Evolutionary conservation across 2,797 vertebrate species (phyloP), one percentile per base, ranked within the genome.

Genomic region (Alosa sapidissima): DNA sequence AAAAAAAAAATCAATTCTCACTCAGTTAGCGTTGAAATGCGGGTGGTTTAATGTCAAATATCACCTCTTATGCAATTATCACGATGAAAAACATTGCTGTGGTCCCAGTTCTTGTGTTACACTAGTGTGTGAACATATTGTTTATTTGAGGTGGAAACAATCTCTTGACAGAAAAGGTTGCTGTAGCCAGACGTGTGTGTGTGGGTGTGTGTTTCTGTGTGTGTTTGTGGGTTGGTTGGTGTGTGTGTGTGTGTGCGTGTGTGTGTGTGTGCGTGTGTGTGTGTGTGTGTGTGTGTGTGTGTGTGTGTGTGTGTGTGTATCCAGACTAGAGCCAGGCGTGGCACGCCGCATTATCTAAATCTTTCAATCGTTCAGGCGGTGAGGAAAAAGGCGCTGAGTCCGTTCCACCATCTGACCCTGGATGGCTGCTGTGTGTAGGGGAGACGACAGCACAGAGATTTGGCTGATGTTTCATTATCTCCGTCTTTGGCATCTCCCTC

Each of bases 181-280:
- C 51, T 14, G 13, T 52, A 52, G 3, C 51, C 51, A 52, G 11
- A 52, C 51, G 28, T 68, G 62, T 65, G 60, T 65, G 60, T 65
- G 24, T 41, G 55, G 14, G 55, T 58, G 55, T 19, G 55, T 58
- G 55, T 13, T 13, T 21, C 5, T 21, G 2, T 58, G 55, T 58
- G 55, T 58, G 55, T 58, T 5, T 58, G 55, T 58, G 13, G 7
- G 55, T 58, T 5, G 7, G 55, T 58, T 1, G 7, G 55, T 65
- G 60, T 65, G 24, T 65, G 28, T 68, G 62, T 65, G 60, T 65
- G 60, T 65, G 24, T 65, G 21, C 62, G 58, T 62, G 62, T 68
- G 62, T 9, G 24, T 33, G 24, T 28, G 9, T 68, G 62, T 68
- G 62, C 33, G 62, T 68, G 62, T 72, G 28, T 72, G 65, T 68